Percentiles rank a stretch among this genome's conserved stretches.
Conservation (phyloP, 2,797 vertebrate genomes). For the Mastacembelus armatus region DNA sequence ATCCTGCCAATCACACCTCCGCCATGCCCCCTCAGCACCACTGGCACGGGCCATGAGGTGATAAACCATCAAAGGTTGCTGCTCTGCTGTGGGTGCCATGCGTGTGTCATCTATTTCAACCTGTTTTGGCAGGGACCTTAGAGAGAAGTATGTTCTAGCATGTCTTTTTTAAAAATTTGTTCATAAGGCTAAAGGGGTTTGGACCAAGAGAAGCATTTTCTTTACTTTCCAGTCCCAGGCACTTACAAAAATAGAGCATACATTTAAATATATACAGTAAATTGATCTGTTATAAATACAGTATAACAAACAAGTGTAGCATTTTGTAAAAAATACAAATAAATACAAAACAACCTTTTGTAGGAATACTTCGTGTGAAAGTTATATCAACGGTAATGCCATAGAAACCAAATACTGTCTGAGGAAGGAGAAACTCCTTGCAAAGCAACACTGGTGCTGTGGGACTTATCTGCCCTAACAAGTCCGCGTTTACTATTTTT, state of each 20-base stretch:
- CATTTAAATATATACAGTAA: conserved; percentile 57
- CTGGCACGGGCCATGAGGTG: conserved; percentile 43
- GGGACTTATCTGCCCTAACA: conserved; percentile 21
- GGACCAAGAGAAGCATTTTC: conserved; percentile 2
- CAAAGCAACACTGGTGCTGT: conserved; percentile 1
- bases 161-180: conserved; percentile 30
- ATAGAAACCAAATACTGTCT: conserved; percentile 38
- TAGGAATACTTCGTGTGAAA: conserved; percentile 48
- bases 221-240: conserved; percentile 50
- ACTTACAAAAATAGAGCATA: conserved; percentile 72
- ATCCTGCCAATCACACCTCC: conserved; percentile 57
- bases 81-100: not conserved
- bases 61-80: conserved; percentile 35
- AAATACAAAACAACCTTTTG: conserved; percentile 40
- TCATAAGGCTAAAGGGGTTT: conserved; percentile 36
- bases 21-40: conserved; percentile 6
- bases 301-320: conserved; percentile 43
- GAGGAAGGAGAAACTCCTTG: conserved; percentile 12
- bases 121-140: conserved; percentile 22
- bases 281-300: conserved; percentile 68
- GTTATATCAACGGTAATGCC: conserved; percentile 22
- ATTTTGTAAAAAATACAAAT: conserved; percentile 44
- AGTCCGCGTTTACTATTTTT: conserved; percentile 27
- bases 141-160: not conserved
- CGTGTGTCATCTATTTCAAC: conserved; percentile 27